Percentiles rank a stretch among this genome's conserved stretches.
phyloP scores from a whole-genome alignment of 35 echinoderm and acorn worm genomes.

The Heliocidaris tuberculata region DNA sequence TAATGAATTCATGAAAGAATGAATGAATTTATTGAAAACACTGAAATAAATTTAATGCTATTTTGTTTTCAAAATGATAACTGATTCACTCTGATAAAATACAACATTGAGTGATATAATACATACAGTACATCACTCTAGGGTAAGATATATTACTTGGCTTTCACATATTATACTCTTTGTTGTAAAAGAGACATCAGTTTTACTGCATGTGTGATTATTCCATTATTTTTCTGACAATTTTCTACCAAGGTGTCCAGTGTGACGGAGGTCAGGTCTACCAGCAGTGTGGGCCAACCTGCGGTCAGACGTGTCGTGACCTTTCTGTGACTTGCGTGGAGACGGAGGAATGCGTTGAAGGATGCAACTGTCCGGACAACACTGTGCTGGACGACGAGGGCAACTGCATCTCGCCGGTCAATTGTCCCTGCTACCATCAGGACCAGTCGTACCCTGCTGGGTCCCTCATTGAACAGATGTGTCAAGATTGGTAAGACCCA shows the following conservation, averaged over 20 bases:
- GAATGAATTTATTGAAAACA: no score
- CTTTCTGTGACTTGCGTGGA: constrained; percentile 56
- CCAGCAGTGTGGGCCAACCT: constrained; percentile 74
- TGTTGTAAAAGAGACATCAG: no score
- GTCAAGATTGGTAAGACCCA: constrained; percentile 72
- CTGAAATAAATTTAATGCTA: no score
- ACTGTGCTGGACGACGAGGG: constrained; percentile 79
- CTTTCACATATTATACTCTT: no score
- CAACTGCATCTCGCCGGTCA: constrained; percentile 61
- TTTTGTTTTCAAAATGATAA: no score
- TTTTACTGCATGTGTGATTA: no score
- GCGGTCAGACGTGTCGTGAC: constrained; percentile 76
- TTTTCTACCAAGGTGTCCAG: constrained; percentile 41
- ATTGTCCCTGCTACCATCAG: constrained; percentile 77
- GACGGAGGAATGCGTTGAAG: constrained; percentile 77
- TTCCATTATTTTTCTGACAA: no score
- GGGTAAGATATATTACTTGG: no score
- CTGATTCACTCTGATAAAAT: no score
- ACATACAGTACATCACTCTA: no score
- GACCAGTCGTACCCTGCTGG: constrained; percentile 69
- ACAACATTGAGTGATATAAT: no score
- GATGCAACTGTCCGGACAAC: constrained; percentile 81
- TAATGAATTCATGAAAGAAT: no score
- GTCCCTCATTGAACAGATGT: constrained; percentile 54
- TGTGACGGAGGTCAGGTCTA: constrained; percentile 77